These are phyloP conservation scores for Cyanocitta stelleri DNA, from an alignment of 2,113 vertebrate species.

Conservation along the genomic window DNA sequence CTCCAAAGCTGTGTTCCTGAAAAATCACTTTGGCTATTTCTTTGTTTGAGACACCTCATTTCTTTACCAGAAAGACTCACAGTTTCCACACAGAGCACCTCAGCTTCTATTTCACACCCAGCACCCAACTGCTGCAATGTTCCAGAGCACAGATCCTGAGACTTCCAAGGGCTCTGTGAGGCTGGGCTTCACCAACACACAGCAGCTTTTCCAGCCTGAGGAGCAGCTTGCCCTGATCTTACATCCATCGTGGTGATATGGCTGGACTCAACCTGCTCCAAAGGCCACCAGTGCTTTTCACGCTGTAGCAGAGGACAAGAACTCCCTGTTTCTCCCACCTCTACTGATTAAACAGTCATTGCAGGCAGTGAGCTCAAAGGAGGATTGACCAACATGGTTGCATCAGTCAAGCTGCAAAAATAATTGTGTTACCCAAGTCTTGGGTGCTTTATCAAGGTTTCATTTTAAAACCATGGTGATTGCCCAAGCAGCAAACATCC, in stretches of 20 bases:
- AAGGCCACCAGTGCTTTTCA: not conserved
- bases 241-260: fast-evolving
- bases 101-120: not conserved
- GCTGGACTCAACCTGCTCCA: not conserved
- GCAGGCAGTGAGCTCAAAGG: not conserved
- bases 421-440: conserved; percentile 5
- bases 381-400: not conserved
- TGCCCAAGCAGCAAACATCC: conserved; percentile 4
- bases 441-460: not conserved
- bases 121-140: not conserved
- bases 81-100: not conserved
- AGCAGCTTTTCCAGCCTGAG: not conserved
- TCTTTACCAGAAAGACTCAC: not conserved
- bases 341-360: not conserved
- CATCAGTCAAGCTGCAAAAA: conserved; percentile 7
- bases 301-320: not conserved
- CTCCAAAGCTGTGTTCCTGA: not conserved
- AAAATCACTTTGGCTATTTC: not conserved
- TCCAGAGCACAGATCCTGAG: not conserved
- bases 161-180: not conserved
- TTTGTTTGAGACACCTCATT: not conserved
- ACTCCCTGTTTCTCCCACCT: not conserved
- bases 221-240: not conserved
- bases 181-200: not conserved
- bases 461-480: not conserved